Base-by-base conservation (phyloP, 2,113 vertebrate genomes). In the Gobius niger region DNA sequence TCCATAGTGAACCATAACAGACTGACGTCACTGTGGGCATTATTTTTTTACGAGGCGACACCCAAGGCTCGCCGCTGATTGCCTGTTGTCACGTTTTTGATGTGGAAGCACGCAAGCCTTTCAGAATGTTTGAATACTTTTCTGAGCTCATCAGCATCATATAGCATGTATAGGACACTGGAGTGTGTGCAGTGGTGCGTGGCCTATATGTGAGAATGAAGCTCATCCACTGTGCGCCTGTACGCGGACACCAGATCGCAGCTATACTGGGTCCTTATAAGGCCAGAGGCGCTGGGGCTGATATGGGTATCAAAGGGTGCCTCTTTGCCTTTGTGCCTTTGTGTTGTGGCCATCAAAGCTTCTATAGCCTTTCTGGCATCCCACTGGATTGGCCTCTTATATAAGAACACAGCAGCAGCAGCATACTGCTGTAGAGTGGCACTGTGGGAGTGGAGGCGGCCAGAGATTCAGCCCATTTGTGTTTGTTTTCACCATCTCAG, bases 261-360 rank as follows among this genome's bases (percentile, higher is more conserved):
- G 66, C 63, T 79, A 68, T 59, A 81, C 24, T 67, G 76, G 63
- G 73, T 80, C 76, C 78, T 86, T 75, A 85, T 82, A 66, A 82
- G 70, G 76, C 59, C 52, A 78, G 44, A 88, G 62, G 82, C 71
- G 77, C 78, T 49, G 69, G 76, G 60, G 78, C 74, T 78, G 82
- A 88, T 89, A 80, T 8, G 73, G 63, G 76, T 85, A 90, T 91
- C 89, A 88, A 87, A 89, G 83, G 80, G 65, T 81, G 84, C 81
- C 70, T 88, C 73, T 84, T 80, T 82, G 84, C 84, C 78, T 89
- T 83, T 85, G 82, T 85, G 72, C 52, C 77, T 83, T 85, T 88
- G 81, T 88, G 76, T 78, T 73, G 78, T 80, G 78, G 68, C 82
- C 85, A 86, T 91, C 87, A 91, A 87, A 91, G 86, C 76, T 85